These are phyloP conservation scores for Notodonta ziczac DNA, from an alignment of 2,888 invertebrate genomes.

Conservation along the genomic window DNA sequence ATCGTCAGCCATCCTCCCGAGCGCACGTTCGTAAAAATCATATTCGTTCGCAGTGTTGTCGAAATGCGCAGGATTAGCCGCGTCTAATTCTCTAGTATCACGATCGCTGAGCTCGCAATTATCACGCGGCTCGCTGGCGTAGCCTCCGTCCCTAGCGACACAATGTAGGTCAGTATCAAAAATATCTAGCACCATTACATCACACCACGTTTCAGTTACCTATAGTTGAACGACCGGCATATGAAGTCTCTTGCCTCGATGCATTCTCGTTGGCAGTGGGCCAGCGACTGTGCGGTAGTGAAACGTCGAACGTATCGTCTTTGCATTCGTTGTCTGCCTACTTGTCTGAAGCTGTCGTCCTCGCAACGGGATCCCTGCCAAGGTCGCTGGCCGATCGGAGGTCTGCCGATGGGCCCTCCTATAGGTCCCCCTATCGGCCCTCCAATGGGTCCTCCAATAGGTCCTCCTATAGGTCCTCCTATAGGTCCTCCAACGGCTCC, in stretches of 20 bases:
- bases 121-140: constrained; percentile 86
- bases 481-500: constrained; percentile 54
- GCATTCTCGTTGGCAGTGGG: constrained; percentile 94
- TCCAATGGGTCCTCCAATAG: constrained; percentile 59
- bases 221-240: constrained; percentile 94
- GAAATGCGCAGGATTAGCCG: constrained; percentile 93
- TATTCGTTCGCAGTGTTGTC: constrained; percentile 92
- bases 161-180: constrained; percentile 23
- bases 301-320: constrained; percentile 91
- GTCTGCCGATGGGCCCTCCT: constrained; percentile 60
- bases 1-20: constrained; percentile 89
- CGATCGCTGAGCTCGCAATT: constrained; percentile 96
- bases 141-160: constrained; percentile 83
- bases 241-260: constrained; percentile 92
- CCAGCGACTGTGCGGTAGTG: constrained; percentile 89
- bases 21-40: constrained; percentile 93
- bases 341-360: constrained; percentile 93
- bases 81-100: constrained; percentile 92
- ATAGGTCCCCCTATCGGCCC: constrained; percentile 64
- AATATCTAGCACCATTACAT: constrained; percentile 24
- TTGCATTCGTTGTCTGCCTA: constrained; percentile 91
- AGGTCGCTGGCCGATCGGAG: constrained; percentile 64
- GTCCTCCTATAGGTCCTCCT: constrained; percentile 57
- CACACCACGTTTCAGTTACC: constrained; percentile 56
- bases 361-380: constrained; percentile 89